Conservation (phyloP, 1,140 invertebrate genomes). For the Meloidogyne chitwoodi region DNA sequence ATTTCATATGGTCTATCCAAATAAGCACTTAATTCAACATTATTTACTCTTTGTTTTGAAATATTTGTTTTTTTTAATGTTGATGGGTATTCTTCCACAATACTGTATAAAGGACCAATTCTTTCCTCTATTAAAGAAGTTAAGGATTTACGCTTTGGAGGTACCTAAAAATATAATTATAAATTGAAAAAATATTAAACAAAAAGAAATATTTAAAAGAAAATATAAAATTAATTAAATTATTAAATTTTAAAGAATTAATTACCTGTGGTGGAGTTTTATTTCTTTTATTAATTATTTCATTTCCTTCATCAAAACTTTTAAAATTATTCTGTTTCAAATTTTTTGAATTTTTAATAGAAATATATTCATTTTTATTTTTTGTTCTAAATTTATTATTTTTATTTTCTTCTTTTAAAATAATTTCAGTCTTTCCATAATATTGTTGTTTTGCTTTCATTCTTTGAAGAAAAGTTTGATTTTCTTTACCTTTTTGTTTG, state of each 20-base stretch:
- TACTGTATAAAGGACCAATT: not conserved
- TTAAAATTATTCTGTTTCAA: not conserved
- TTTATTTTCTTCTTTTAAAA: not conserved
- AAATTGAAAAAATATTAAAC: not conserved
- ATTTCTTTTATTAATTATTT: not conserved
- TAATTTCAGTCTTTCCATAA: not conserved
- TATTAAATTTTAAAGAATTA: too few relatives aligned
- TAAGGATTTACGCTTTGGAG: not conserved
- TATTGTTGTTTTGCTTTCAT: not conserved
- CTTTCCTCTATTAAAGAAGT: not conserved
- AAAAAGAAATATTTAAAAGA: not conserved
- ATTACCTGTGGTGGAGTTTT: not conserved
- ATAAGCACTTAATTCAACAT: slow-evolving; percentile 12
- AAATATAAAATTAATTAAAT: too few relatives aligned
- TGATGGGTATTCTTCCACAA: not conserved
- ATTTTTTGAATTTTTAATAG: not conserved
- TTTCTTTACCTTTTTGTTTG: not conserved
- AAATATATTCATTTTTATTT: not conserved
- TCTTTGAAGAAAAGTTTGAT: slow-evolving; percentile 7
- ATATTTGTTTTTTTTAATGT: not conserved
- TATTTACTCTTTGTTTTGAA: slow-evolving; percentile 5
- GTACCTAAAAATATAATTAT: not conserved
- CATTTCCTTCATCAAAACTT: not conserved
- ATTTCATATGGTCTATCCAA: slow-evolving; percentile 2
- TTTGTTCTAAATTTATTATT: not conserved